Conservation (phyloP, 2,797 vertebrate genomes). For the Rhinophrynus dorsalis region DNA sequence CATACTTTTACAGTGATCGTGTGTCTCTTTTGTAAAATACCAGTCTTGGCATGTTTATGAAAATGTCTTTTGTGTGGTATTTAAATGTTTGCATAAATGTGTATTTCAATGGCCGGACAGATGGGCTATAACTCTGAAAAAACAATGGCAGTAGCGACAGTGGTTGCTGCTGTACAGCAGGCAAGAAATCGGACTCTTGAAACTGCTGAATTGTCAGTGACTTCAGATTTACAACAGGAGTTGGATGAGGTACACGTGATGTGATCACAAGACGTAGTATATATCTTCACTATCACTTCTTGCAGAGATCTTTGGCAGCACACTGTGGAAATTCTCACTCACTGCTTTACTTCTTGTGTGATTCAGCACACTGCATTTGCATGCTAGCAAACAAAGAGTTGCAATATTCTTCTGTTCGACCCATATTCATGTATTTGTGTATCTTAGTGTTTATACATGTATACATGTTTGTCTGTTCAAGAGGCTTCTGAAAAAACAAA, state of each 20-base stretch:
- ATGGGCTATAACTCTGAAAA: conserved; percentile 45
- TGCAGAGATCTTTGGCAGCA: background rate
- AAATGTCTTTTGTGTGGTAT: background rate
- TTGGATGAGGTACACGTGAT: conserved; percentile 13
- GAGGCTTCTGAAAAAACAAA: too few relatives aligned
- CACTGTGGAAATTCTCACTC: background rate
- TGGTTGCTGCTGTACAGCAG: conserved; percentile 12
- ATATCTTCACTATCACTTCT: conserved; percentile 3
- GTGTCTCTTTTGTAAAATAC: background rate
- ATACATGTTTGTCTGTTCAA: background rate
- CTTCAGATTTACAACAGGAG: background rate
- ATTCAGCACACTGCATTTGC: conserved; percentile 2
- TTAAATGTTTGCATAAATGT: conserved; percentile 1
- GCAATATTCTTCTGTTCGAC: background rate
- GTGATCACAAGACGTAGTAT: background rate
- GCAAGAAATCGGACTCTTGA: conserved; percentile 33
- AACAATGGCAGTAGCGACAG: conserved; percentile 30
- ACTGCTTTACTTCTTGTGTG: background rate
- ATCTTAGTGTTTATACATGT: background rate
- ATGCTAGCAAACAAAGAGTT: background rate
- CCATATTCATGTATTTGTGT: conserved; percentile 9
- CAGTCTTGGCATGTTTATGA: background rate
- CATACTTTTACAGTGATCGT: background rate
- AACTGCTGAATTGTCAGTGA: background rate
- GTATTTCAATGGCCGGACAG: conserved; percentile 19